Evolutionary conservation across 2,797 vertebrate genomes (phyloP), one percentile per base, ranked within the genome.

Genomic region (Muscicapa comitata): DNA sequence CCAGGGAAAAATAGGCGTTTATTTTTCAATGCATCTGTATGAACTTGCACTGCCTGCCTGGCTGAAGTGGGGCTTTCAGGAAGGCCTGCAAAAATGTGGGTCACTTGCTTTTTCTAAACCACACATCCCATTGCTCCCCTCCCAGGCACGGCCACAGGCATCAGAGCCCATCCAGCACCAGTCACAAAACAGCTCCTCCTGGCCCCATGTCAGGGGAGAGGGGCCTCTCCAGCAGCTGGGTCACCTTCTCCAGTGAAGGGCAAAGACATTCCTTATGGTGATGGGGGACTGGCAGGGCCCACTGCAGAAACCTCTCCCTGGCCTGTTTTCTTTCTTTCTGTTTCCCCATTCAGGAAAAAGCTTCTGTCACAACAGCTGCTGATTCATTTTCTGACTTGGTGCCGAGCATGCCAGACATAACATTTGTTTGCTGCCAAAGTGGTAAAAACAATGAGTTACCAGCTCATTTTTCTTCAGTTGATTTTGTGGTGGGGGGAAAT

Each of bases 361-460:
- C 94, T 96, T 94, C 92, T 96, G 95, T 94, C 93, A 87, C 94
- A 97, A 95, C 96, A 97, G 96, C 96, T 97, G 96, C 96, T 96
- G 95, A 97, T 95, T 96, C 95, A 96, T 96, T 96, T 96, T 96
- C 96, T 95, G 95, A 96, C 96, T 95, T 94, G 94, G 94, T 93
- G 96, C 95, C 94, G 78, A 97, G 93, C 17, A 66, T 89, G 95
- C 96, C 96, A 97, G 96, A 95, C 95, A 96, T 96, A 97, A 96
- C 96, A 96, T 88, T 95, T 61, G 6, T 96, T 96, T 96, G 93
- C 95, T 96, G 95, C 96, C 94, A 96, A 96, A 90, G 78, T 91
- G 95, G 93, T 91, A 93, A 89, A 97, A 96, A 90, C 90, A 94
- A 96, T 95, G 96, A 96, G 81, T 97, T 96, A 94, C 91, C 88